Evolutionary conservation across 2,888 invertebrate genomes (phyloP).

Genomic region (Brachyptera risi): DNA sequence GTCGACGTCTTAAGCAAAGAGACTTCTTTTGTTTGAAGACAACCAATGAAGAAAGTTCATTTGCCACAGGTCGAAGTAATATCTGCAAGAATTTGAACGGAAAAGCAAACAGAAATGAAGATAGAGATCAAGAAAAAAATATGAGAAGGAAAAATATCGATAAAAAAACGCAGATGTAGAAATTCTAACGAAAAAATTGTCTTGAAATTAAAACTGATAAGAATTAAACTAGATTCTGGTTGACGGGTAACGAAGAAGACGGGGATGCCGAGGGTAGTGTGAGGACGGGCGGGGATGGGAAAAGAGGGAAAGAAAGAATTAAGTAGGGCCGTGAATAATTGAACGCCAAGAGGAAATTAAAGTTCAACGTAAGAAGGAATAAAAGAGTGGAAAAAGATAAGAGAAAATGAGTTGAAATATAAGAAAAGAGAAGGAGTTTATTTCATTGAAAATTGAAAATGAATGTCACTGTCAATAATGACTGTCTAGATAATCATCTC

Average conservation of each 20-base stretch:
- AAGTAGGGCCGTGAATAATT: constrained; percentile 26
- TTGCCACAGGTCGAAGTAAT: neutral
- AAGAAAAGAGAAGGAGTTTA: neutral
- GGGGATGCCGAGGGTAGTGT: neutral
- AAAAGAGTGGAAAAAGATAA: constrained; percentile 22
- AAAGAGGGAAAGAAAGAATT: constrained; percentile 10
- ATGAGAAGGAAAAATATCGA: neutral
- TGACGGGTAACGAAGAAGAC: neutral
- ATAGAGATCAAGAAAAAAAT: neutral
- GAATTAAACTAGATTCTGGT: constrained; percentile 24
- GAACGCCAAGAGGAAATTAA: constrained; percentile 27
- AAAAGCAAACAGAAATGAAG: neutral
- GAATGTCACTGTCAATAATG: neutral
- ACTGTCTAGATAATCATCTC: neutral
- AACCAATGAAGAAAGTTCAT: neutral
- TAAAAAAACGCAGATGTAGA: constrained; percentile 17
- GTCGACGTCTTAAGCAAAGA: neutral
- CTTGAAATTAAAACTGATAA: constrained; percentile 24
- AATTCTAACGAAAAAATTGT: constrained; percentile 18
- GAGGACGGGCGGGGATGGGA: neutral
- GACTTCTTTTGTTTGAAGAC: neutral
- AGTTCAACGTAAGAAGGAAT: constrained; percentile 22
- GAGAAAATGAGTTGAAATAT: constrained; percentile 21
- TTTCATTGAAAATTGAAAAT: neutral
- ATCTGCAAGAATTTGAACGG: neutral